phyloP scores from a whole-genome alignment of 30 jellyfish, hydroid and myxozoan species.

The Mastigias papua region DNA sequence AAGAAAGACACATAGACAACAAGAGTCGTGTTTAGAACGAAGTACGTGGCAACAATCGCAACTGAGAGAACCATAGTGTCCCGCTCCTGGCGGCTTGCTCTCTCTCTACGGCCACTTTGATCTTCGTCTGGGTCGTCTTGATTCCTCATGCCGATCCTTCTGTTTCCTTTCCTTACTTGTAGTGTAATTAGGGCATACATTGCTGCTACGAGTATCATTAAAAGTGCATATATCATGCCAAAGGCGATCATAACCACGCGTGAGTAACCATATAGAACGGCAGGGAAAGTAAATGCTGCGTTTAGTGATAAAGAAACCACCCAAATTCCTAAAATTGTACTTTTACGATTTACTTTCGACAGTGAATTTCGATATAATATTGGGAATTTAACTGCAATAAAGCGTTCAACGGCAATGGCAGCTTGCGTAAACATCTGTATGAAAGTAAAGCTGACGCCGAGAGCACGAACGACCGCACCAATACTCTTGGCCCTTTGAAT shows the following conservation, averaged over 20 bases:
- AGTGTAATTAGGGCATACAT: not conserved
- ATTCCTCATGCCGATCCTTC: not conserved
- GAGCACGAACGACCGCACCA: not conserved
- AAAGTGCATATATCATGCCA: not conserved
- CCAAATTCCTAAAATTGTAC: not conserved
- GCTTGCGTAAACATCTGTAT: slow-evolving; percentile 7
- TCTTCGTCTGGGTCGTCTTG: not conserved
- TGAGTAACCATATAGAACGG: not conserved
- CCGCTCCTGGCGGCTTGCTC: not conserved
- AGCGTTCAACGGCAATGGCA: slow-evolving; percentile 27
- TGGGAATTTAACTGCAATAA: slow-evolving; percentile 6
- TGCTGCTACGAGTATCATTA: not conserved
- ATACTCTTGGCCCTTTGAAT: not conserved
- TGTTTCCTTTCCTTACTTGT: not conserved
- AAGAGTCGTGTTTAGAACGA: slow-evolving; percentile 7
- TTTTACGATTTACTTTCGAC: slow-evolving; percentile 2
- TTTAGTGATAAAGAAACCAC: not conserved
- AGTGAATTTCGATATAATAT: not conserved
- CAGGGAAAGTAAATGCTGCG: slow-evolving; percentile 7
- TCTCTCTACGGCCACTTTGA: not conserved
- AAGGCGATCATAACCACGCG: not conserved
- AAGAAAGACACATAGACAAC: not conserved
- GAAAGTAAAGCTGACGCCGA: not conserved
- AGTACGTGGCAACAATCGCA: slow-evolving; percentile 25
- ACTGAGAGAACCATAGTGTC: not conserved